phyloP scores from a whole-genome alignment of 2,888 invertebrate species.

The Crepidodera aurea region DNA sequence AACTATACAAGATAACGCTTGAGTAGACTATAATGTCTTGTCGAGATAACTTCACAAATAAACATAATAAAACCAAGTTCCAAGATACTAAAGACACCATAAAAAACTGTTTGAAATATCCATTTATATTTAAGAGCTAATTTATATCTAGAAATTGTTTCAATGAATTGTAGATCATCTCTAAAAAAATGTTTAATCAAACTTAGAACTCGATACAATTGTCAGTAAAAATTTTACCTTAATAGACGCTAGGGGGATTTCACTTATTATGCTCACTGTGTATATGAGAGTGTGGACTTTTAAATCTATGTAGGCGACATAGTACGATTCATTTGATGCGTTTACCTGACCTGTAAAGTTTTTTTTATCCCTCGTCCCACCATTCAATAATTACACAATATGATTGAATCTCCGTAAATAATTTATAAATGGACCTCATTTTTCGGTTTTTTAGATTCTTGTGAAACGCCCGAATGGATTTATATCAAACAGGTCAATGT shows the following conservation, averaged over 20 bases:
- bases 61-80: neutral
- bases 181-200: no score
- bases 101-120: neutral
- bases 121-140: neutral
- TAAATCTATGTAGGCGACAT: no score
- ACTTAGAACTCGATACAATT: no score
- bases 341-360: neutral
- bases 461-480: slow-evolving; percentile 26
- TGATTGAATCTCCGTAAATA: slow-evolving; percentile 46
- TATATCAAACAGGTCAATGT: slow-evolving; percentile 32
- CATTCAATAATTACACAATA: slow-evolving; percentile 10
- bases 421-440: slow-evolving; percentile 45
- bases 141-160: neutral
- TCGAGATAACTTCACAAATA: neutral
- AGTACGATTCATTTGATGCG: no score
- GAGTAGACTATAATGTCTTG: neutral
- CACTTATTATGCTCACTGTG: no score
- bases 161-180: slow-evolving; percentile 1
- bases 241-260: no score
- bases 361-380: neutral
- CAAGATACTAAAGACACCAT: neutral
- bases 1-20: no score
- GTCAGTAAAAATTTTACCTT: no score
- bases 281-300: no score
- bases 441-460: slow-evolving; percentile 37